Base-by-base conservation (phyloP, 2,888 invertebrate species). In the Ophonus ardosiacus region DNA sequence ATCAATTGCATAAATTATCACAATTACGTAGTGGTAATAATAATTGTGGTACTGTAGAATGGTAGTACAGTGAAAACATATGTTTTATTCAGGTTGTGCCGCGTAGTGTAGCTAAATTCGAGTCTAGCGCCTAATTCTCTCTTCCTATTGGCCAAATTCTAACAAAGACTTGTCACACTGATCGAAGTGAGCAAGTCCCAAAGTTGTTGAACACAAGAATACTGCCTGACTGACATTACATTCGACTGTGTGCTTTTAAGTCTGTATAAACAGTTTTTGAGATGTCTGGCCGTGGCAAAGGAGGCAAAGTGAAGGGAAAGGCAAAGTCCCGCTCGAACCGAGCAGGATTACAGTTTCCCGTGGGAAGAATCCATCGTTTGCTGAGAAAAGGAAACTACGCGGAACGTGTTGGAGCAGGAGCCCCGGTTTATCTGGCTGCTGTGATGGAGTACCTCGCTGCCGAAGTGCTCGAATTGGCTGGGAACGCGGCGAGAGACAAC, bases 401-500 rank as follows among this genome's bases (percentile, higher is more conserved):
- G 0, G 93, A 93, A 86, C 91, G 94, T 0, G 91, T 94, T n/a
- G 93, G 93, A 43, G 91, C 91, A 38, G 93, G 92, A 0, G 93
- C 93, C 0, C 92, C 93, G 0, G 92, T 94, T 0, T 94, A 93
- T 85, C 88, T 94, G 59, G 91, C 93, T 0, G 93, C 93, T 15
- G 94, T 94, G 0, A 92, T 95, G 89, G 94, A 95, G 88, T 95
- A 95, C 87, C 89, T 95, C 65, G 94, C 95, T 13, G 95, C 95
- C 86, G 96, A 96, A 92, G 93, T 95, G 10, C 89, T 95, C 85
- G 95, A 95, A 88, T 91, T 95, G 90, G 93, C 95, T 3, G 94
- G 94, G 7, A 95, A 95, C 87, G 94, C 94, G n/a, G 94, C 95
- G 0, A 90, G 92, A 59, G 95, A 95, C 88, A 95, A 96, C 90